Base-by-base conservation (phyloP, 2,797 vertebrate species). In the Emys orbicularis region DNA sequence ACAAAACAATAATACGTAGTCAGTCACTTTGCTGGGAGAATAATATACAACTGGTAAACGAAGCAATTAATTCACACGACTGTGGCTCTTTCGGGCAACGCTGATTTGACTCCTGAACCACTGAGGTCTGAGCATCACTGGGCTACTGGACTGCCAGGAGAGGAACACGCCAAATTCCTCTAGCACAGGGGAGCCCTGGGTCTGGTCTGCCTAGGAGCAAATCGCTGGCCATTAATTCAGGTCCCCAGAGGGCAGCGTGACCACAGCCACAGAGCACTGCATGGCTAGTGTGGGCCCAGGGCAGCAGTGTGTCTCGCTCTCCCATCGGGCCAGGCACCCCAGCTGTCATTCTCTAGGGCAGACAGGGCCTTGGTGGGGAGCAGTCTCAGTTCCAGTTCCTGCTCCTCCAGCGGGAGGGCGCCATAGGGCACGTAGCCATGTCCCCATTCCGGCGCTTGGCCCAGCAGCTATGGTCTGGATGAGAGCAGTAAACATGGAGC, bases 161-260 rank as follows among this genome's bases (percentile, higher is more conserved):
- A 68, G 18, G 37, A 41, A 41, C 21, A 59, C 1, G 0, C 47
- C 1, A 1, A 59, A 47, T 72, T 41, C 68, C n/a, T 25, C n/a
- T 41, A 72, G 68, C 41, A 29, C 41, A 90, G 57, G 61, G 74
- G 1, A 0, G 29, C 37, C 25, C 57, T 15, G 0, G 10, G 23
- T 19, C 44, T 18, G 25, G 29, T 29, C 27, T 21, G 6, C 79
- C 50, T 41, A 56, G 80, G 25, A 37, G 13, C 9, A 0, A 56
- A 81, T 37, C 52, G 21, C 9, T 57, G 44, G 53, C 19, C 2
- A 6, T 29, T 41, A 37, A 41, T 15, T 59, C 13, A 13, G 29
- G 6, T 12, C 23, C 34, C 44, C 16, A 21, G 10, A 65, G 12
- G 59, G 10, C 41, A 56, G 41, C 10, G 2, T 5, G 12, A 34